Base-by-base conservation (phyloP, 2,888 invertebrate genomes). In the Gandaritis pyraliata region DNA sequence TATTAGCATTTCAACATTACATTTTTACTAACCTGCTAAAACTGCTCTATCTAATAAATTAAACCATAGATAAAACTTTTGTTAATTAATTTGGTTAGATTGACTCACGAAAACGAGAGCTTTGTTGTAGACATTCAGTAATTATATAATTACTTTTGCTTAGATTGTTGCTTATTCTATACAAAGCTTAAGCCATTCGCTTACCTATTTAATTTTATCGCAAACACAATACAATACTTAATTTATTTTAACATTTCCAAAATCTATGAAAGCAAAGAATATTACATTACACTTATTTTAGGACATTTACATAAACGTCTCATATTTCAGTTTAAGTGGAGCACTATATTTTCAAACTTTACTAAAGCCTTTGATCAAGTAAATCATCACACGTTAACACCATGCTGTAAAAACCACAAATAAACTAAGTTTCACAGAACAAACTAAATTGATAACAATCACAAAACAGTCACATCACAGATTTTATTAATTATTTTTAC, bases 401-500 rank as follows among this genome's bases (percentile, higher is more conserved):
- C 72, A 68, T 71, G 70, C 66, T 69, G 58, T 68, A 74, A 74
- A 50, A 74, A 70, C 43, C 61, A 73, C 66, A 72, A 70, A 64
- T 58, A 61, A 56, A 67, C 56, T 58, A 59, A 59, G 59, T 68
- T 70, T 65, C 68, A 66, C 68, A 76, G 65, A 69, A 72, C 49
- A 61, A 56, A 65, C 58, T 58, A 71, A 16, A 60, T 68, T 58
- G 61, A 41, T 61, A 65, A 71, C 66, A 72, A 64, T 64, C 43
- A 68, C 61, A 60, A 58, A 64, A 68, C 64, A 68, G 36, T 70
- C 64, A 71, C 64, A 69, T 65, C 51, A 63, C 52, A 66, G 49
- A 61, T 63, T 58, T 54, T 50, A 54, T 63, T 51, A 15, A 58
- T 41, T 63, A 59, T 56, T 47, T 66, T 67, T 65, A 69, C 65